Base-by-base conservation (phyloP, 2,113 vertebrate genomes). In the Thunnus maccoyii region DNA sequence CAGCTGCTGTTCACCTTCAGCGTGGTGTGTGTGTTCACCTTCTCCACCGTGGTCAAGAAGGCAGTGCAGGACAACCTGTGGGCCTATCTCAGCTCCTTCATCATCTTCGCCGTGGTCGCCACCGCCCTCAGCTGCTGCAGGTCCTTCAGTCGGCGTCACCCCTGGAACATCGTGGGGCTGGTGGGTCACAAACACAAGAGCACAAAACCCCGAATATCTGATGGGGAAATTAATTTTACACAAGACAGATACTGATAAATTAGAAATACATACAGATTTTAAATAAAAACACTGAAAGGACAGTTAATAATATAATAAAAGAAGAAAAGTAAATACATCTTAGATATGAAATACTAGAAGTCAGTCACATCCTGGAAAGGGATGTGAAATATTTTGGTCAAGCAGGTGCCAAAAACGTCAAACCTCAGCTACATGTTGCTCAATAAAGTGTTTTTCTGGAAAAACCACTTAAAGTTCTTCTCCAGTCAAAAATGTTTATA, bases 1-100 rank as follows among this genome's bases (percentile, higher is more conserved):
- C 94, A 95, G 94, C 85, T 96, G 67, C 73, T 96, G 32, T 90
- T 95, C 85, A 95, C 95, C 61, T 95, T 95, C 86, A 85, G 82
- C 0, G 81, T 95, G 14, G 95, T 95, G 71, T 94, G 91, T 18
- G 56, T 94, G 47, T 96, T 96, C 92, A 96, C 94, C 68, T 96
- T 95, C 88, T 94, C 93, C 51, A 50, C 12, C 0, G 84, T 52
- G 3, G 83, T 95, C 48, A 93, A 87, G 75, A 0, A 20, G 1
- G 92, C 64, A 0, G 93, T 96, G 52, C 83, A 90, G 72, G 0
- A 0, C 0, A 83, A 88, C 88, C 25, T 93, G 55, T 91, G 92
- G 92, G 64, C 72, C 7, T 94, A 94, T 66, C 0, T 94, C 51
- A 93, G 91, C 85, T 94, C 95, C 72, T 87, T 90, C 82, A 75